Evolutionary conservation across 2,797 vertebrate genomes (phyloP).

Genomic region (Acanthis flammea): DNA sequence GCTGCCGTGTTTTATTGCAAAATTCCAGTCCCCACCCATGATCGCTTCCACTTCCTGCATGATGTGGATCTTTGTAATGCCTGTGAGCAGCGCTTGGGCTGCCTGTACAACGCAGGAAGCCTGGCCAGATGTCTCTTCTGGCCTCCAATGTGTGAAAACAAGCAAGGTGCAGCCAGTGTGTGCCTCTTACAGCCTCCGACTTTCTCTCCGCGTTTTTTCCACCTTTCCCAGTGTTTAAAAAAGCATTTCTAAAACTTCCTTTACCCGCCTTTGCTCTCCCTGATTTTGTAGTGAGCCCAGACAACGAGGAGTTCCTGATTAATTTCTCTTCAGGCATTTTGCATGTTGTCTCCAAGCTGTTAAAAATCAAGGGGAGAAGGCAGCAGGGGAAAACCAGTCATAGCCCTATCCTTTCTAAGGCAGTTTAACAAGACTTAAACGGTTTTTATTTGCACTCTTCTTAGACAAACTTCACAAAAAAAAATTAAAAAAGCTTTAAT

Average conservation of each 20-base stretch:
- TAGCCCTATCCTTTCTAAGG: neutral
- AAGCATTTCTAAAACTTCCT: neutral
- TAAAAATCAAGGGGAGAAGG: neutral
- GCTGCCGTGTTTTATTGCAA: neutral
- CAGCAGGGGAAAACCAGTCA: neutral
- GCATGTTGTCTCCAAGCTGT: neutral
- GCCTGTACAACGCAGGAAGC: neutral
- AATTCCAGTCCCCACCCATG: neutral
- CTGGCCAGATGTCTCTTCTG: neutral
- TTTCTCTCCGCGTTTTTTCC: neutral
- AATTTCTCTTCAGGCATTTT: neutral
- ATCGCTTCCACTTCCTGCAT: neutral
- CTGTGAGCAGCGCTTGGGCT: neutral
- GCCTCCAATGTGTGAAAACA: accelerated
- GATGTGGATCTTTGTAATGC: neutral
- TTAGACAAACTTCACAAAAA: neutral
- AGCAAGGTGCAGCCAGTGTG: neutral
- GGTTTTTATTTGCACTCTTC: neutral
- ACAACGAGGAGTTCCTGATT: neutral
- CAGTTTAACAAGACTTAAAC: neutral
- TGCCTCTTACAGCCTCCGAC: neutral
- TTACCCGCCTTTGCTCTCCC: accelerated
- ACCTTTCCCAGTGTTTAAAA: neutral
- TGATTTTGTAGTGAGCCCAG: neutral
- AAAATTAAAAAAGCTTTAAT: neutral